Evolutionary conservation across 2,888 invertebrate species (phyloP).

Genomic region (Rotaria socialis): DNA sequence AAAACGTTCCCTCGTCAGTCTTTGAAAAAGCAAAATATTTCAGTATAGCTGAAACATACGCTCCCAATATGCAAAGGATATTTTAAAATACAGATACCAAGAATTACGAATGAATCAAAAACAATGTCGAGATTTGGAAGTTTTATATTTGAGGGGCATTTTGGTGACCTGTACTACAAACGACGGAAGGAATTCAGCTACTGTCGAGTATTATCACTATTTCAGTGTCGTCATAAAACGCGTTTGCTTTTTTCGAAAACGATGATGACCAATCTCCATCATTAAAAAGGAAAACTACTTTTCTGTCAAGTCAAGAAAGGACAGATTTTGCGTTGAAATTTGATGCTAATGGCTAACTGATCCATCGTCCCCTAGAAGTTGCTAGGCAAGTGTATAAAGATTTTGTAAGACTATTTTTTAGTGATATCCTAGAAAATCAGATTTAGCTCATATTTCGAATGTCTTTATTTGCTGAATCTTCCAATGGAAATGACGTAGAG

Average conservation of each 20-base stretch:
- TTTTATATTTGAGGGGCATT: not conserved
- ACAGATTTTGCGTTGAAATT: too few relatives aligned
- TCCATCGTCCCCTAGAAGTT: not conserved
- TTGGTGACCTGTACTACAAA: not conserved
- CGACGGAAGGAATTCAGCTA: not conserved
- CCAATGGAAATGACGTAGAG: not conserved
- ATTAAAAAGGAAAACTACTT: not conserved
- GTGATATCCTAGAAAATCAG: not conserved
- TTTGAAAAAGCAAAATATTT: not conserved
- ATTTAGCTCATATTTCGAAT: not conserved
- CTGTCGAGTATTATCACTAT: not conserved
- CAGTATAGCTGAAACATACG: not conserved
- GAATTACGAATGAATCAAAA: not conserved
- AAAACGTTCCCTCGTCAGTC: too few relatives aligned
- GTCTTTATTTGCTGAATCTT: not conserved
- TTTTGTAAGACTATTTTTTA: not conserved
- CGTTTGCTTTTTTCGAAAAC: not conserved
- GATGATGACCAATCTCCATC: not conserved
- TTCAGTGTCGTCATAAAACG: not conserved
- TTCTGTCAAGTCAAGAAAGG: not conserved
- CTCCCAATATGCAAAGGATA: not conserved
- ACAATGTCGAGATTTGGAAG: not conserved
- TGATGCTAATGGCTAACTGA: not conserved
- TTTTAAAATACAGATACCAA: not conserved
- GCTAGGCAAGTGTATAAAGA: not conserved